Percentiles rank a stretch among this genome's conserved stretches.
These are phyloP conservation scores for Macropodus opercularis DNA, from an alignment of 2,797 vertebrate species.

Conservation along the genomic window DNA sequence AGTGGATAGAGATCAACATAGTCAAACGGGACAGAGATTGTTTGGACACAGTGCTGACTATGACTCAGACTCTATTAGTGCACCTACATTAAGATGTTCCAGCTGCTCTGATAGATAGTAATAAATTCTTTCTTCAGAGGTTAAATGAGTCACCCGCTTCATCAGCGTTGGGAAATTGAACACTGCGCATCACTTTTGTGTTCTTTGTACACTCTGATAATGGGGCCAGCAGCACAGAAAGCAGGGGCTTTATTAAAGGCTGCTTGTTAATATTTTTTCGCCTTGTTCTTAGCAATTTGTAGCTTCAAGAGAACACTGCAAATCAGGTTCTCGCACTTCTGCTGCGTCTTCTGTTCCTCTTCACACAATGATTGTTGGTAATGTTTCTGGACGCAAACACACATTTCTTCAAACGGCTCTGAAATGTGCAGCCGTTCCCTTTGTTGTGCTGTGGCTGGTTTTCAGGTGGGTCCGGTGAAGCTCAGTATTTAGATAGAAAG, in stretches of 20 bases:
- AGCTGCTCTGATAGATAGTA: conserved; percentile 36
- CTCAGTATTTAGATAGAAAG: no score
- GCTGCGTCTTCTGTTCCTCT: background rate
- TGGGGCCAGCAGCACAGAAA: conserved; percentile 25
- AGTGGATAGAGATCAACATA: conserved; percentile 28
- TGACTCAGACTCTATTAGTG: conserved; percentile 51
- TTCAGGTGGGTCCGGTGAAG: no score
- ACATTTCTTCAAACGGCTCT: conserved; percentile 21
- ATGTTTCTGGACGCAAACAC: conserved; percentile 5
- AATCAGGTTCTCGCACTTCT: conserved; percentile 5
- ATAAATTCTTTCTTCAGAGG: conserved; percentile 61
- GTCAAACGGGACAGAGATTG: conserved; percentile 13
- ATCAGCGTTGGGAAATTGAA: conserved; percentile 57
- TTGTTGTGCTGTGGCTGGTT: conserved; percentile 2
- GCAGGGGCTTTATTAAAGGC: conserved; percentile 38
- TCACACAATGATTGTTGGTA: conserved; percentile 3
- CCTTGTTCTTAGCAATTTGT: conserved; percentile 29
- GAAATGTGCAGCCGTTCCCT: conserved; percentile 16
- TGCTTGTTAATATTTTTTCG: conserved; percentile 26
- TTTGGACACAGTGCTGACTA: conserved; percentile 20
- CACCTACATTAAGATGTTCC: conserved; percentile 51
- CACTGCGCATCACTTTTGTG: conserved; percentile 30
- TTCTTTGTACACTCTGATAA: conserved; percentile 37
- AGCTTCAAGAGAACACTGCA: conserved; percentile 19
- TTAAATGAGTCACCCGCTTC: conserved; percentile 59